Evolutionary conservation across 2,888 invertebrate species (phyloP).

Genomic region (Scotopteryx bipunctaria): DNA sequence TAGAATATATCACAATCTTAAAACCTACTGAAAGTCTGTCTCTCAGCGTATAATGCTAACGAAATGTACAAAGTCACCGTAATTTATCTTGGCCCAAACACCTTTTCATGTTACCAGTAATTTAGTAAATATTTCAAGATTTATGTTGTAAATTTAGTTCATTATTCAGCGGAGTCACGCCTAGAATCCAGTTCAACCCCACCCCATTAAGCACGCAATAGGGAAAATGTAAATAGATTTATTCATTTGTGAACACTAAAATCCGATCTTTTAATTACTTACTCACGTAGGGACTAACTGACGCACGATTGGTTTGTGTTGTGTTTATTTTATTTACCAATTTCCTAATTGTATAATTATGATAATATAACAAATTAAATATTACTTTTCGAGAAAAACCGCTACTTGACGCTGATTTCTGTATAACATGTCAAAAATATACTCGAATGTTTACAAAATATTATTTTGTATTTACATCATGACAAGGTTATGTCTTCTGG

Average conservation of each 20-base stretch:
- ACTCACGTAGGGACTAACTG: too few relatives aligned
- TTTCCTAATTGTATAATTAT: too few relatives aligned
- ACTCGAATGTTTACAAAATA: slow-evolving; percentile 25
- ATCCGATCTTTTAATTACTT: slow-evolving; percentile 6
- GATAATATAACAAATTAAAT: too few relatives aligned
- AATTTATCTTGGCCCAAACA: slow-evolving; percentile 25
- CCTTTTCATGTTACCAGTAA: slow-evolving; percentile 30
- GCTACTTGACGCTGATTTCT: too few relatives aligned
- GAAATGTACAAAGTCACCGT: slow-evolving; percentile 8
- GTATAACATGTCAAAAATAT: too few relatives aligned
- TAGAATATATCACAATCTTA: too few relatives aligned
- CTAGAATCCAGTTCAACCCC: slow-evolving; percentile 14
- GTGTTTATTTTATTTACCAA: too few relatives aligned
- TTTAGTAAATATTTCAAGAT: slow-evolving; percentile 25
- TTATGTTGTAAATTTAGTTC: slow-evolving; percentile 25
- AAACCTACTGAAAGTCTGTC: not conserved
- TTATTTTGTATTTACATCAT: slow-evolving; percentile 35
- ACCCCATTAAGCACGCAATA: slow-evolving; percentile 22
- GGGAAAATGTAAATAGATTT: slow-evolving; percentile 16
- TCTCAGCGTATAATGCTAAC: not conserved
- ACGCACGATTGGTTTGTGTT: too few relatives aligned
- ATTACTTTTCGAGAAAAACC: too few relatives aligned
- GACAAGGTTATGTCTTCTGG: slow-evolving; percentile 51
- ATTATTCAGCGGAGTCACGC: slow-evolving; percentile 33
- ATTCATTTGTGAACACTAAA: slow-evolving; percentile 14